Percentiles rank a stretch among this genome's conserved stretches.
Evolutionary conservation across 2,113 vertebrate species (phyloP).

Genomic region (Siphamia tubifer): DNA sequence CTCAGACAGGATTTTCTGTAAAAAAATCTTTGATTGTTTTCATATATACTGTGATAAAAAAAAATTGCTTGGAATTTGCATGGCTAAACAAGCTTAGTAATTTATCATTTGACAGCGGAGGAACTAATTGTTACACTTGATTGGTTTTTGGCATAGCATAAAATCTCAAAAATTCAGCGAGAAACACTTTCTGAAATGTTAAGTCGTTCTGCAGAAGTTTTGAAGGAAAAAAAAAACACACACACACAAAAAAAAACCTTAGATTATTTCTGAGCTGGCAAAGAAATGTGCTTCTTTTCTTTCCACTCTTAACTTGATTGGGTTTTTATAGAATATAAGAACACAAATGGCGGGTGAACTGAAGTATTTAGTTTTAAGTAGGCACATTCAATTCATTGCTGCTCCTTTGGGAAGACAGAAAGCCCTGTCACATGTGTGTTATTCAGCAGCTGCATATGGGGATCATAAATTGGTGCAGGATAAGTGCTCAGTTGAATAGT

Average conservation of each 20-base stretch:
- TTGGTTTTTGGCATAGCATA: background rate
- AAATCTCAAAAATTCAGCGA: slow-evolving; percentile 5
- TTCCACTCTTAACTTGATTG: slow-evolving; percentile 22
- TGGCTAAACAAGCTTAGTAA: slow-evolving; percentile 8
- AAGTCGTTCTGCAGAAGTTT: background rate
- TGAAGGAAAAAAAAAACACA: too few relatives aligned
- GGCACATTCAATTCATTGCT: slow-evolving; percentile 15
- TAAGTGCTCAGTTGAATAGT: slow-evolving; percentile 10
- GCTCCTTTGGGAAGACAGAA: background rate
- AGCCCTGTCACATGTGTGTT: slow-evolving; percentile 18
- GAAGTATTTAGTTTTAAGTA: slow-evolving; percentile 28
- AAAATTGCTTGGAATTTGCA: background rate
- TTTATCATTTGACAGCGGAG: slow-evolving; percentile 12
- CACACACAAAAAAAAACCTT: too few relatives aligned
- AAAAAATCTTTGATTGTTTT: slow-evolving; percentile 6
- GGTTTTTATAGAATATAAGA: slow-evolving; percentile 25
- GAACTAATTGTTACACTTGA: slow-evolving; percentile 32
- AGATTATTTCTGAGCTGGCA: slow-evolving; percentile 16
- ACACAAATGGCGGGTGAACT: slow-evolving; percentile 23
- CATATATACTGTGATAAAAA: background rate
- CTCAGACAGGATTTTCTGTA: background rate
- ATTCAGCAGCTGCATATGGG: slow-evolving; percentile 27
- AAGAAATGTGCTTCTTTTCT: slow-evolving; percentile 6
- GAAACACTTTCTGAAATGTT: slow-evolving; percentile 20
- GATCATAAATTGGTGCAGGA: slow-evolving; percentile 16